A percentile compares a stretch with the other conserved stretches of the same genome.
These are phyloP conservation scores for Ennomos quercinarius DNA, from an alignment of 2,888 invertebrate species.

Conservation along the genomic window DNA sequence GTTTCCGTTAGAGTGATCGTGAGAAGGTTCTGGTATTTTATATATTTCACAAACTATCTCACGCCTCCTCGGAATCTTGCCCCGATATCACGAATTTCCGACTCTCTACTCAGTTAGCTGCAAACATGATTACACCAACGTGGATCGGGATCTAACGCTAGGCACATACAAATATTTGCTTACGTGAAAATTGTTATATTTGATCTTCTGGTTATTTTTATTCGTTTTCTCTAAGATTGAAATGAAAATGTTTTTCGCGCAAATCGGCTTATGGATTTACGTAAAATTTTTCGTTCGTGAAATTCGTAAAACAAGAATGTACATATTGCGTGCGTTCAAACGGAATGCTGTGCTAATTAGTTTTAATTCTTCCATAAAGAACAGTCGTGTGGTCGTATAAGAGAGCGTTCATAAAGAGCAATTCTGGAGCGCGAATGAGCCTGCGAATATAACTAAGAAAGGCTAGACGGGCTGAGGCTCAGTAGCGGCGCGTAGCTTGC, in stretches of 20 bases:
- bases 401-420: conserved; percentile 49
- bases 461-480: conserved; percentile 35
- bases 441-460: conserved; percentile 44
- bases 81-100: conserved; percentile 50
- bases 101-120: conserved; percentile 50
- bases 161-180: conserved; percentile 40
- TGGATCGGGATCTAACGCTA: conserved; percentile 41
- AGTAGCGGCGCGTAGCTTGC: conserved; percentile 35
- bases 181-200: conserved; percentile 33
- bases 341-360: conserved; percentile 34
- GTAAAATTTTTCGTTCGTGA: conserved; percentile 7
- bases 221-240: conserved; percentile 18
- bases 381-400: conserved; percentile 48
- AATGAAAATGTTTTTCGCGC: conserved; percentile 24
- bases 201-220: conserved; percentile 26
- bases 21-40: conserved; percentile 43
- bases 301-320: conserved; percentile 5
- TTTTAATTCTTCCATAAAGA: conserved; percentile 47
- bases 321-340: conserved; percentile 22
- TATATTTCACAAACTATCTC: conserved; percentile 54
- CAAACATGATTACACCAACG: conserved; percentile 48
- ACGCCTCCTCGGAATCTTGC: conserved; percentile 50
- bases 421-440: conserved; percentile 53
- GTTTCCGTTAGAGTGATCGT: conserved; percentile 17
- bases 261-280: conserved; percentile 25